These are phyloP conservation scores for Aurelia sp. DNA, from an alignment of 30 jellyfish, hydroid and myxozoan genomes.

Conservation along the genomic window DNA sequence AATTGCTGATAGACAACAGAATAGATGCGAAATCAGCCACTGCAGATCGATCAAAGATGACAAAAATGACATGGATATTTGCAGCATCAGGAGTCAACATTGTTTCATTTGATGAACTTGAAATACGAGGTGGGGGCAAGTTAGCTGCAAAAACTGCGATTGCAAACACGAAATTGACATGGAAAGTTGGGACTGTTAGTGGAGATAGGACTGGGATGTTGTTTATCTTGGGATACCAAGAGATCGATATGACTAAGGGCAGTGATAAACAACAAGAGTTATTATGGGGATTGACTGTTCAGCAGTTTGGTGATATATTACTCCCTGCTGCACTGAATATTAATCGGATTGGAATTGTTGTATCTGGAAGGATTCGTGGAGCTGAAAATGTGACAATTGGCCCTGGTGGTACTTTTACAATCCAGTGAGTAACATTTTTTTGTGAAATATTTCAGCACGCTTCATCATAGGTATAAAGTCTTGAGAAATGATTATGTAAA, in stretches of 20 bases:
- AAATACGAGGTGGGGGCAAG: constrained; percentile 70
- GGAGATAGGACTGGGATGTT: constrained; percentile 76
- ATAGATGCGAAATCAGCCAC: constrained; percentile 16
- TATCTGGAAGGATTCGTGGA: constrained; percentile 68
- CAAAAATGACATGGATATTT: constrained; percentile 67
- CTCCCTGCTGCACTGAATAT: constrained; percentile 48
- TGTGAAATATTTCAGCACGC: too few species aligned
- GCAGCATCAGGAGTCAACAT: constrained; percentile 43
- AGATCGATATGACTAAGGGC: constrained; percentile 69
- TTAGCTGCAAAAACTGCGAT: constrained; percentile 57
- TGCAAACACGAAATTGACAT: constrained; percentile 42
- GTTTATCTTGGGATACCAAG: constrained; percentile 57
- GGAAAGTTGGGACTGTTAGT: constrained; percentile 63
- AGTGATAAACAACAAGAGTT: constrained; percentile 39
- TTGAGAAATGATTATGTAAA: too few species aligned
- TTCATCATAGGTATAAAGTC: too few species aligned
- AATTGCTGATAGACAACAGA: constrained; percentile 55
- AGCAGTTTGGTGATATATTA: constrained; percentile 51
- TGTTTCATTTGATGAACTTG: constrained; percentile 54
- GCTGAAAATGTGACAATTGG: constrained; percentile 75
- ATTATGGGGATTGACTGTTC: constrained; percentile 70
- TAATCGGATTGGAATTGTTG: constrained; percentile 57
- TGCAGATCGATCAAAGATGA: constrained; percentile 44
- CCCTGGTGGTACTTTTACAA: constrained; percentile 60
- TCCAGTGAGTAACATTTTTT: constrained; percentile 21